Evolutionary conservation across 2,797 vertebrate species (phyloP).

Genomic region (Cygnus olor): DNA sequence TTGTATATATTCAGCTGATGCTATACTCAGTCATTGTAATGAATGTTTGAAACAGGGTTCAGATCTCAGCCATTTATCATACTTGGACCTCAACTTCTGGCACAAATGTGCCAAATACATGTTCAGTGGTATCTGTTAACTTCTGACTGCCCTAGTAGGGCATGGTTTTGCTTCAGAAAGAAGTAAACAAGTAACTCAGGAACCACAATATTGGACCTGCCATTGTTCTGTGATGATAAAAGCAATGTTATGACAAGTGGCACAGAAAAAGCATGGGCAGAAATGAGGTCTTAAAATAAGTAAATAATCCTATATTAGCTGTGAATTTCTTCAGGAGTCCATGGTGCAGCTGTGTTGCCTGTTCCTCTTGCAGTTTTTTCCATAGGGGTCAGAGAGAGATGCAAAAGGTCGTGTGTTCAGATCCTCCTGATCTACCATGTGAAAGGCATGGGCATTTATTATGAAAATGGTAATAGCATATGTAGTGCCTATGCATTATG

Average conservation of each 20-base stretch:
- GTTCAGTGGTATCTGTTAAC: not conserved
- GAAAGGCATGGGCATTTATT: not conserved
- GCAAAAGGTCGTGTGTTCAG: not conserved
- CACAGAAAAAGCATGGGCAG: not conserved
- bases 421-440: not conserved
- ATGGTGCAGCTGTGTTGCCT: accelerated
- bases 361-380: not conserved
- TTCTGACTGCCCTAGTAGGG: not conserved
- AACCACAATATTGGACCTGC: not conserved
- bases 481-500: not conserved
- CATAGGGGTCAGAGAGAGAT: not conserved
- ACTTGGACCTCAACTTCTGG: conserved; percentile 1
- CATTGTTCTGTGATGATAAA: not conserved
- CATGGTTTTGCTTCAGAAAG: not conserved
- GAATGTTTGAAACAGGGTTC: not conserved
- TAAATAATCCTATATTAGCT: not conserved
- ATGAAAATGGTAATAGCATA: accelerated
- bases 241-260: not conserved
- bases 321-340: not conserved
- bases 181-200: not conserved
- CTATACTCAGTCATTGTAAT: not conserved
- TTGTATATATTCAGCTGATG: not conserved
- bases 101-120: not conserved
- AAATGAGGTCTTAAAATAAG: not conserved
- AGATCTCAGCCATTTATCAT: not conserved